Conservation (phyloP, 2,113 vertebrate species). For the Lonchura striata region DNA sequence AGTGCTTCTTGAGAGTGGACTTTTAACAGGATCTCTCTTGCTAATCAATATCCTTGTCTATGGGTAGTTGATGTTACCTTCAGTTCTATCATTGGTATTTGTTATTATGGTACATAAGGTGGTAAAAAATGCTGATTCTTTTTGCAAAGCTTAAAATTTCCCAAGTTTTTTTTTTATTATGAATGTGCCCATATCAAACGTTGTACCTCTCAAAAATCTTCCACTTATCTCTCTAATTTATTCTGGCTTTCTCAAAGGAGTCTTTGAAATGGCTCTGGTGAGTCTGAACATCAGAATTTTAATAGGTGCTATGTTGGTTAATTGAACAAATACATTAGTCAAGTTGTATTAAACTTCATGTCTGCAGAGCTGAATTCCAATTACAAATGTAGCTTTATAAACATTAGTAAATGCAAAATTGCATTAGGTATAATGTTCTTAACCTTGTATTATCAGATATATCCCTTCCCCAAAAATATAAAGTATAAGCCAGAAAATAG, state of each 20-base stretch:
- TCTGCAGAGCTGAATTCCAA: background rate
- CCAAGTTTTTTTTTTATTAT: background rate
- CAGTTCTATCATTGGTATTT: background rate
- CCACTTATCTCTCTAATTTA: background rate
- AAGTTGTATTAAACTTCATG: background rate
- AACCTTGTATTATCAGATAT: background rate
- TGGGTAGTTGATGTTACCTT: background rate
- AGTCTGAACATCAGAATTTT: slow-evolving; percentile 19
- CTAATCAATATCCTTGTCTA: background rate
- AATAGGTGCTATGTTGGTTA: background rate
- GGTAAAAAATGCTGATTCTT: background rate
- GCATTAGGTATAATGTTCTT: background rate
- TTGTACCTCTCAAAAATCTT: background rate
- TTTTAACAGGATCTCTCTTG: background rate
- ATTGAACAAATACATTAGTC: slow-evolving; percentile 26
- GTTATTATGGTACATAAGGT: background rate
- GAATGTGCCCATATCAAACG: background rate
- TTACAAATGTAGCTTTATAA: background rate
- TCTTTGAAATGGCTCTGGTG: background rate
- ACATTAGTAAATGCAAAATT: background rate
- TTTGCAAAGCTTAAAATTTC: background rate
- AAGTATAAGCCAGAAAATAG: background rate
- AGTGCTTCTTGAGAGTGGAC: background rate
- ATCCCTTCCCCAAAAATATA: background rate
- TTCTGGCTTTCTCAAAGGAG: slow-evolving; percentile 13